Evolutionary conservation across 2,113 vertebrate genomes (phyloP), one percentile per base, ranked within the genome.

Genomic region (Clarias magur): DNA sequence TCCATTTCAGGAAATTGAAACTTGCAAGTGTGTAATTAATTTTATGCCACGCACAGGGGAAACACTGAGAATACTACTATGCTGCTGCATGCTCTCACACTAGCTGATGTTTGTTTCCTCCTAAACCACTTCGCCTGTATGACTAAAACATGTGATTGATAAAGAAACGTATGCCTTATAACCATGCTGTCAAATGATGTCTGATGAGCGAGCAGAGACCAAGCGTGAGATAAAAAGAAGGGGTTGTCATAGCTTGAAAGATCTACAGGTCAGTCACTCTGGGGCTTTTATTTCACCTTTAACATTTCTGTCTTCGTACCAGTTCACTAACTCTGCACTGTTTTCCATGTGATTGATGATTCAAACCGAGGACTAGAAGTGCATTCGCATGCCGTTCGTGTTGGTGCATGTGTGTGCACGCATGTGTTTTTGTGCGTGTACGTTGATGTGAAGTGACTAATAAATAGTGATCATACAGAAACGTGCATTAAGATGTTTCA

Each of bases 401-500:
- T 88, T 65, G 70, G 72, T 60, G 78, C 78, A 72, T 81, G 84
- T 48, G 72, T 76, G 60, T 1, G 15, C 17, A 4, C 17, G 9
- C 17, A 4, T 63, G 62, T 63, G 15, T 63, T 17, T 27, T n/a
- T 53, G 21, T 25, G 7, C 48, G 27, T 63, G 3, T 19, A 54
- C 25, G 27, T 15, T 19, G 25, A 63, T 85, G 25, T 42, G 70
- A 38, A 56, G 5, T 87, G 89, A 87, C 75, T 83, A 67, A 80
- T 80, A 87, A 60, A 72, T 19, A 80, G 25, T 76, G 42, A 42
- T 60, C 78, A 83, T 59, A 68, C 48, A 85, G 79, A 27, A 38
- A 88, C 48, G 30, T 60, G 75, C 54, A 80, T 48, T 79, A 27
- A 89, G 78, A 76, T 90, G 86, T 85, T 79, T 63, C 7, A 15